phyloP scores from a whole-genome alignment of 2,888 invertebrate species.

The Zele albiditarsus region DNA sequence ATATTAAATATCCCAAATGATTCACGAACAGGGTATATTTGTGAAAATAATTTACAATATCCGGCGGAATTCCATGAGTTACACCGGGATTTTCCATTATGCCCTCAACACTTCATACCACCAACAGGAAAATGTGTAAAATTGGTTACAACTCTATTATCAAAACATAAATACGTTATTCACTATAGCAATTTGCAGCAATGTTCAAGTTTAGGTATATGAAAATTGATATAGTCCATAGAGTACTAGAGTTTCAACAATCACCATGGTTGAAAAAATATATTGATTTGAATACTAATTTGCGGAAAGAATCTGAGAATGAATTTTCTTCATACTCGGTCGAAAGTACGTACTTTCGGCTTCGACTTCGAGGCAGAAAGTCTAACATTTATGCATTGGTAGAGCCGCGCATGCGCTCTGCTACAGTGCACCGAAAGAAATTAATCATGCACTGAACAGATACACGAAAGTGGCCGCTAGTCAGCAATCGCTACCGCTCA shows the following conservation, averaged over 20 bases:
- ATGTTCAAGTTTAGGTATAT: background rate
- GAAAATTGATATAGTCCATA: background rate
- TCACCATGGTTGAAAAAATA: too few relatives aligned
- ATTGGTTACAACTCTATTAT: background rate
- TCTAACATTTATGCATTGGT: background rate
- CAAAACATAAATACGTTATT: background rate
- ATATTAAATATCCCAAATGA: background rate
- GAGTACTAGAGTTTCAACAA: background rate
- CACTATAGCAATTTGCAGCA: too few relatives aligned
- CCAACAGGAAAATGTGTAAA: too few relatives aligned
- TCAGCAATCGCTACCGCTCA: too few relatives aligned
- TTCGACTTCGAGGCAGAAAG: background rate
- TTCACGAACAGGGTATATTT: too few relatives aligned
- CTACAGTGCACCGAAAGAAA: background rate
- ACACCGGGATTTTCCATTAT: too few relatives aligned
- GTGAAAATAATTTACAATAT: too few relatives aligned
- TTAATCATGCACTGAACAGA: background rate
- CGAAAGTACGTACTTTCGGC: background rate
- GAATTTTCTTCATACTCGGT: background rate
- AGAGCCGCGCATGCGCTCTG: background rate
- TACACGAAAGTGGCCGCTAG: too few relatives aligned
- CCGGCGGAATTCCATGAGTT: too few relatives aligned
- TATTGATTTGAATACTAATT: background rate
- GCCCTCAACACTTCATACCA: too few relatives aligned
- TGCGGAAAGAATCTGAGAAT: too few relatives aligned